phyloP scores from a whole-genome alignment of 1,140 invertebrate genomes.

The Triops cancriformis region DNA sequence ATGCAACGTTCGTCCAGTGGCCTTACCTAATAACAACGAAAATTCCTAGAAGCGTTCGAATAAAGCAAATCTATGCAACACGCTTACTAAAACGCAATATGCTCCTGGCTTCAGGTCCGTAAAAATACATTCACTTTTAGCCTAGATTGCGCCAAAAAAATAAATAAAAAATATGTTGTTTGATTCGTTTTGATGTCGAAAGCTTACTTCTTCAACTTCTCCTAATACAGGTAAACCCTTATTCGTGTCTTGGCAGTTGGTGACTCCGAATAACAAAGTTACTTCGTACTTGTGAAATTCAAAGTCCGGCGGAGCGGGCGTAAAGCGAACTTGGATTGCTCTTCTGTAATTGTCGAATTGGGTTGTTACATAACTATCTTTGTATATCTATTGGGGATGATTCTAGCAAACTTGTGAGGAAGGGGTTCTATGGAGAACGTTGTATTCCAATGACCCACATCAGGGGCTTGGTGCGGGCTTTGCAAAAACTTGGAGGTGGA shows the following conservation, averaged over 20 bases:
- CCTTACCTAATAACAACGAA: background rate
- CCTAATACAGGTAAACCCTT: background rate
- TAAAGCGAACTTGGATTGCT: background rate
- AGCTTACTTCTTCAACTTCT: background rate
- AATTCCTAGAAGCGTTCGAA: background rate
- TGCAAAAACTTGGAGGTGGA: background rate
- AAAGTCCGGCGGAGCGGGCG: background rate
- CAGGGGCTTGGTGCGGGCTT: background rate
- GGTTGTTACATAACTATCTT: background rate
- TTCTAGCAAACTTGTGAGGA: background rate
- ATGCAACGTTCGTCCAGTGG: background rate
- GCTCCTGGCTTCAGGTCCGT: background rate
- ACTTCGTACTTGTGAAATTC: conserved; percentile 10
- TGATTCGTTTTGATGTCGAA: background rate
- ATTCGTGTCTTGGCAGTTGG: background rate
- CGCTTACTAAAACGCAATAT: background rate
- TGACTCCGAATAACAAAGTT: background rate
- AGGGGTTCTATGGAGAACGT: background rate
- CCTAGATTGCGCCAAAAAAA: background rate
- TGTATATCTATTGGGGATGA: background rate
- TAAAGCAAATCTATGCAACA: background rate
- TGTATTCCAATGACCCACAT: conserved; percentile 13
- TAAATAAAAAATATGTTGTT: background rate
- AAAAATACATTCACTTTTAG: background rate
- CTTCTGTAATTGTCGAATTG: background rate